Conservation (phyloP, 2,113 vertebrate genomes). For the Empidonax traillii region DNA sequence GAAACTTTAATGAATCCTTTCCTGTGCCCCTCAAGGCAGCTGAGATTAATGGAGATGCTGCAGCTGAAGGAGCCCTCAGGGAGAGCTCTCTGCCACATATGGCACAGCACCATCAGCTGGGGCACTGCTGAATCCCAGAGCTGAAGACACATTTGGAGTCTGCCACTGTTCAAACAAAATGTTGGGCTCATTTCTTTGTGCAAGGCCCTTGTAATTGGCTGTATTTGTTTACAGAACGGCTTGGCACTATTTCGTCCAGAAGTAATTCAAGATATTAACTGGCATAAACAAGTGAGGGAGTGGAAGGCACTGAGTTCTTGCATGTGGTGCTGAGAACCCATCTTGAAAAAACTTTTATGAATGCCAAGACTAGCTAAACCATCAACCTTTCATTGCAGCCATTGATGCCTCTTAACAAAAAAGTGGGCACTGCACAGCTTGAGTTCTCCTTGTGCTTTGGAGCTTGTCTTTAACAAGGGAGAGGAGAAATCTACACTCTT, state of each 20-base stretch:
- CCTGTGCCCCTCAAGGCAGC: neutral
- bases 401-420: rapidly evolving
- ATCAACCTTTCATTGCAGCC: neutral
- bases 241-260: neutral
- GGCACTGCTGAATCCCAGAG: neutral
- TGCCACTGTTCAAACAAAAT: neutral
- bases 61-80: neutral
- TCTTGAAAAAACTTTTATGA: neutral
- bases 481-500: neutral
- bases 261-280: slow-evolving; percentile 6
- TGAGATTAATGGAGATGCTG: neutral
- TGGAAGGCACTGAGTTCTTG: neutral
- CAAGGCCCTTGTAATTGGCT: neutral
- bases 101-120: neutral
- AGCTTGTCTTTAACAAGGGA: neutral
- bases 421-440: neutral
- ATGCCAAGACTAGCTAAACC: neutral
- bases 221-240: slow-evolving; percentile 24
- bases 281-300: slow-evolving; percentile 9
- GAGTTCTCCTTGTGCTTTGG: neutral
- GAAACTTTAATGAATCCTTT: slow-evolving; percentile 11
- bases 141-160: neutral
- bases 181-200: neutral
- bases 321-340: neutral
- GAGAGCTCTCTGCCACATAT: neutral